These are phyloP conservation scores for Aphidius gifuensis DNA, from an alignment of 1,140 invertebrate species.

Conservation along the genomic window DNA sequence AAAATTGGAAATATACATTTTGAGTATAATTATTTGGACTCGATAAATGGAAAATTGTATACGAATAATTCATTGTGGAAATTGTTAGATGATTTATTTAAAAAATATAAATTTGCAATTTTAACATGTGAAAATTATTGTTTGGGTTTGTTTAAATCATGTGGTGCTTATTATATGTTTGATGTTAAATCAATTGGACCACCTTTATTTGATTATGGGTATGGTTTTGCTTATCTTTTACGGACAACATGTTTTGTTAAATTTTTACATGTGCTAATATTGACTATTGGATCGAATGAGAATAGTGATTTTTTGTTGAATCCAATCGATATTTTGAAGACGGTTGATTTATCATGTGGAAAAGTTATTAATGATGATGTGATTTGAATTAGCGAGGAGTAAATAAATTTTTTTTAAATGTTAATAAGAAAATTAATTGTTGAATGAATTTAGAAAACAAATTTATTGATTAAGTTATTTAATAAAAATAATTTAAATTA, in stretches of 20 bases:
- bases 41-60: conserved; percentile 35
- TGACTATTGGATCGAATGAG: conserved; percentile 38
- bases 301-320: conserved; percentile 38
- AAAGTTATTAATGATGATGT: neutral
- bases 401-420: too few relatives aligned
- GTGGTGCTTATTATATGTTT: conserved; percentile 39
- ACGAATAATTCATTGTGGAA: conserved; percentile 32
- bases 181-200: conserved; percentile 40
- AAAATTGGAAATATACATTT: conserved; percentile 39
- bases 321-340: conserved; percentile 37
- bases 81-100: conserved; percentile 34
- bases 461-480: too few relatives aligned
- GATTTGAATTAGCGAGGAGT: neutral
- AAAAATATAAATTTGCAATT: conserved; percentile 33
- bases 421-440: too few relatives aligned
- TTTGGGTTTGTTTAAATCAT: conserved; percentile 42
- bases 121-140: conserved; percentile 38
- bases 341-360: conserved; percentile 26
- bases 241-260: conserved; percentile 35
- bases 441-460: too few relatives aligned
- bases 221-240: conserved; percentile 35
- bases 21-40: conserved; percentile 32
- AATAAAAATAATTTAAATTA: too few relatives aligned
- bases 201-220: conserved; percentile 37
- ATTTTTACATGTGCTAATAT: conserved; percentile 33